These are phyloP conservation scores for Sebastes iracundus DNA, from an alignment of 2,797 vertebrate genomes.

Conservation along the genomic window DNA sequence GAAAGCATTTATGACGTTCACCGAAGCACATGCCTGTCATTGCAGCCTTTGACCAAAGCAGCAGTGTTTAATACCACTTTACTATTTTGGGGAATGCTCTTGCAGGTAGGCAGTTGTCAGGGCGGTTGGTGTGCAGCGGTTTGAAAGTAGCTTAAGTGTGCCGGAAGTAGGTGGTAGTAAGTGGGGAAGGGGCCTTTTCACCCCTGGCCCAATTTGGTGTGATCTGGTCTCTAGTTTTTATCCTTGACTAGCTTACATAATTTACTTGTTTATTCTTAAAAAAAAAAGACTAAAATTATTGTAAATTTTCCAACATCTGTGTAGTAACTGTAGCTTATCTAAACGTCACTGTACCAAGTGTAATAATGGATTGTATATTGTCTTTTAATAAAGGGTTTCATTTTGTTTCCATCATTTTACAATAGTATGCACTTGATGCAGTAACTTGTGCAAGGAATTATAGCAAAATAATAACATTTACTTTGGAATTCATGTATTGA, in stretches of 20 bases:
- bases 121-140: not conserved
- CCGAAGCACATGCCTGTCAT: not conserved
- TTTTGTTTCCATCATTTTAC: not conserved
- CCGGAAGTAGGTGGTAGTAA: too few relatives aligned
- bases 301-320: not conserved
- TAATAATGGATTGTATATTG: not conserved
- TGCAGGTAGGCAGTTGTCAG: not conserved
- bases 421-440: not conserved
- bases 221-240: not conserved
- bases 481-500: not conserved
- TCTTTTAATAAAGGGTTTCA: not conserved
- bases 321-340: not conserved
- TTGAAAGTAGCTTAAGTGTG: not conserved
- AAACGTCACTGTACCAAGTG: not conserved
- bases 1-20: not conserved
- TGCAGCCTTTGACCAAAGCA: not conserved
- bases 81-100: too few relatives aligned
- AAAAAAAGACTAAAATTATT: not conserved
- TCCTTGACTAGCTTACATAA: not conserved
- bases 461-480: not conserved
- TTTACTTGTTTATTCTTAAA: not conserved
- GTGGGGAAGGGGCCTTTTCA: too few relatives aligned
- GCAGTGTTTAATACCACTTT: not conserved
- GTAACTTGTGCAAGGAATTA: not conserved
- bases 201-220: too few relatives aligned